Base-by-base conservation (phyloP, 2,113 vertebrate species). In the Pseudolaguvia tuberculata region DNA sequence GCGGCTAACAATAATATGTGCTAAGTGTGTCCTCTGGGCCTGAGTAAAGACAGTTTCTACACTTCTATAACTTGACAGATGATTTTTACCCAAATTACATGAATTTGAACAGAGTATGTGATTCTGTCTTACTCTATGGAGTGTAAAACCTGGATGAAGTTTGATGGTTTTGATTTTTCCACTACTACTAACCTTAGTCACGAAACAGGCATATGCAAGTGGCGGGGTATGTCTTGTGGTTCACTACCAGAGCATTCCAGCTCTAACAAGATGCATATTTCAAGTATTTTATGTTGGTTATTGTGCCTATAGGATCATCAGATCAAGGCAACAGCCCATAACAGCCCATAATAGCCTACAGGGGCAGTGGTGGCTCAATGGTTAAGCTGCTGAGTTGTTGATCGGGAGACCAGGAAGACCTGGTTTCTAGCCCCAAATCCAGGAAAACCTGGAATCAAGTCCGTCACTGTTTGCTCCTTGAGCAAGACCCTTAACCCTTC, bases 141-240 rank as follows among this genome's bases (percentile, higher is more conserved):
- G 27, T 70, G 35, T 66, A 66, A n/a, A 29, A 31, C n/a, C 27
- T 35, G 42, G 13, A 62, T 23, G 35, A 61, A 12, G 47, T 50
- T 42, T 50, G 50, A 18, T 51, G 42, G 42, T 65, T 25, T 65
- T 83, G 81, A 77, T 81, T 83, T 84, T 69, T 88, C 85, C 86
- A 83, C 83, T 84, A 74, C 78, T 75, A 80, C 79, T 83, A 18
- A 86, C 82, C 85, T 66, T 5, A 82, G 81, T 87, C 86, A 85
- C 72, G 73, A 35, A 59, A 85, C 79, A 79, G 69, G 42, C 47
- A 52, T 67, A 69, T 23, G 83, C 77, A 25, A 48, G 48, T 2
- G 17, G 50, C 15, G 75, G 72, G 70, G 29, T 27, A 35, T 83
- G 82, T 77, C 78, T 73, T 79, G 75, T 76, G 81, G 74, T 79